Evolutionary conservation across 2,113 vertebrate genomes (phyloP).

Genomic region (Eonycteris spelaea): DNA sequence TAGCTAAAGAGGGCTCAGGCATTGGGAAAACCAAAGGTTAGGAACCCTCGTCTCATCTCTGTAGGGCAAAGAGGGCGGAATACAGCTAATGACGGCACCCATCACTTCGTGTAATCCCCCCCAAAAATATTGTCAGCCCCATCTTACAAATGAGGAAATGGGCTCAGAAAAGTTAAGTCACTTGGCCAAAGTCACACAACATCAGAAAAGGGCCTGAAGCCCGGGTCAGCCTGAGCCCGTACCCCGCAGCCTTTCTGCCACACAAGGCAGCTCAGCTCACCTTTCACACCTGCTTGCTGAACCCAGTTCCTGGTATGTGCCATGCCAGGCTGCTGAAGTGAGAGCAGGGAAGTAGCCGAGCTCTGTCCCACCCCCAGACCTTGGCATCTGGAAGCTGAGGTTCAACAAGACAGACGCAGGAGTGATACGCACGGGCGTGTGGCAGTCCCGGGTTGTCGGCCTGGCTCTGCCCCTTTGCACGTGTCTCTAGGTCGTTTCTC

Average conservation of each 20-base stretch:
- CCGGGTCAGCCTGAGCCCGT: not conserved
- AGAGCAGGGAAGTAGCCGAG: not conserved
- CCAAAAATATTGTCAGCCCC: not conserved
- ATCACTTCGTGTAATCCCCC: not conserved
- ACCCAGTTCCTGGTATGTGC: not conserved
- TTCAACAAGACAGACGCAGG: not conserved
- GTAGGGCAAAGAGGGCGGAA: too few relatives aligned
- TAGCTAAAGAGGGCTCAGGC: not conserved
- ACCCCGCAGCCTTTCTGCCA: not conserved
- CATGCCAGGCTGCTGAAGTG: not conserved
- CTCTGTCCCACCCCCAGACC: too few relatives aligned
- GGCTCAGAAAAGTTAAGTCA: not conserved
- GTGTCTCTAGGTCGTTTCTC: not conserved
- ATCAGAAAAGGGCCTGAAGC: not conserved
- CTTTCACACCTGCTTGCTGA: not conserved
- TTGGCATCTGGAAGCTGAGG: not conserved
- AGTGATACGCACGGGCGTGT: not conserved
- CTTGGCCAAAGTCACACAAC: not conserved
- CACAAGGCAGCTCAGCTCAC: not conserved
- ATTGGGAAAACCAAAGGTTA: not conserved
- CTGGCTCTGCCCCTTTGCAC: rapidly evolving
- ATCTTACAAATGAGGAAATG: not conserved
- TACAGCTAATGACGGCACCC: not conserved
- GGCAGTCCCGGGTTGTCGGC: not conserved
- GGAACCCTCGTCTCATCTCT: not conserved